Conservation (phyloP, 1,140 invertebrate species). For the Phortica variegata region DNA sequence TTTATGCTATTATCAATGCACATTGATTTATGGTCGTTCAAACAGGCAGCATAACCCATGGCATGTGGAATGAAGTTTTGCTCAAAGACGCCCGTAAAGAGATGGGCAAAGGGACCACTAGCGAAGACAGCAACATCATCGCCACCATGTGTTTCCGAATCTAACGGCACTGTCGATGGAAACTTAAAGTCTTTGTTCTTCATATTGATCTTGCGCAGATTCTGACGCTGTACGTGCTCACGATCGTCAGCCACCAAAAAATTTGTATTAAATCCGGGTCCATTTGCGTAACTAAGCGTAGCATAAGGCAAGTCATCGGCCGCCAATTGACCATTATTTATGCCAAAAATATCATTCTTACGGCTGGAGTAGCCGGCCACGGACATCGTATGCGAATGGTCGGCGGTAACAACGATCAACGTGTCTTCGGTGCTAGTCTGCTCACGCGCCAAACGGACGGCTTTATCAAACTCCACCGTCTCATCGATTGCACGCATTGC, state of each 20-base stretch:
- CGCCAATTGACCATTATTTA: slow-evolving; percentile 36
- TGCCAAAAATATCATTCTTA: slow-evolving; percentile 69
- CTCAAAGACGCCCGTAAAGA: slow-evolving; percentile 69
- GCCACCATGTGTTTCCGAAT: slow-evolving; percentile 59
- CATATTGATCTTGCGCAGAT: slow-evolving; percentile 44
- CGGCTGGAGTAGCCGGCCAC: slow-evolving; percentile 70
- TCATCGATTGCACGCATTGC: slow-evolving; percentile 70
- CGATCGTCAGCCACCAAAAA: slow-evolving; percentile 31
- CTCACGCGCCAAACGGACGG: slow-evolving; percentile 63
- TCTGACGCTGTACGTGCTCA: slow-evolving; percentile 28
- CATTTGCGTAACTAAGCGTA: slow-evolving; percentile 69
- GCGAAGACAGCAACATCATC: slow-evolving; percentile 67
- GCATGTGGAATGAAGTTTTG: slow-evolving; percentile 71
- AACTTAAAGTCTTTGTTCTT: slow-evolving; percentile 58
- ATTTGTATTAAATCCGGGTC: slow-evolving; percentile 61
- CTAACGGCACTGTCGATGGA: slow-evolving; percentile 58
- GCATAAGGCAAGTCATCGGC: slow-evolving; percentile 62
- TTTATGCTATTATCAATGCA: slow-evolving; percentile 26
- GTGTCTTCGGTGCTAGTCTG: slow-evolving; percentile 65
- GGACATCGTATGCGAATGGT: slow-evolving; percentile 71
- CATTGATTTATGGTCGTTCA: slow-evolving; percentile 56
- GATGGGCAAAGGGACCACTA: slow-evolving; percentile 65
- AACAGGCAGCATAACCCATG: slow-evolving; percentile 68
- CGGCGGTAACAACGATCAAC: slow-evolving; percentile 69
- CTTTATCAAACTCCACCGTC: slow-evolving; percentile 68